Evolutionary conservation across 2,797 vertebrate species (phyloP).

Genomic region (Gorsachius magnificus): DNA sequence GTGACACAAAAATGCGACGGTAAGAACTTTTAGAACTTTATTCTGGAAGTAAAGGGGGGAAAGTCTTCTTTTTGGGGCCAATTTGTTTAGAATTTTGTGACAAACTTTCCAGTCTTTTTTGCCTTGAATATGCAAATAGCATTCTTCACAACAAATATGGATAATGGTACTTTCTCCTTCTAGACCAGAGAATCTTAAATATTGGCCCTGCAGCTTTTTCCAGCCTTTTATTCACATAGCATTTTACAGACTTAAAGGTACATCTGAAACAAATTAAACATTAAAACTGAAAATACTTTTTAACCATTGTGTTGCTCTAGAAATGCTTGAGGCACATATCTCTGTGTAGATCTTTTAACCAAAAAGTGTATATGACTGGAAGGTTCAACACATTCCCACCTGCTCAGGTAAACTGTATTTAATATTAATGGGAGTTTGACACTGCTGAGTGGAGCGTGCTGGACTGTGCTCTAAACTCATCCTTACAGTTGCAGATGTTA

Average conservation of each 20-base stretch:
- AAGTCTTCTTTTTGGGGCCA: not conserved
- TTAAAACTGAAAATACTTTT: slow-evolving; percentile 56
- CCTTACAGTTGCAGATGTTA: not conserved
- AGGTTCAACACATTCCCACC: not conserved
- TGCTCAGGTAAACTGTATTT: not conserved
- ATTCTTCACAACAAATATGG: not conserved
- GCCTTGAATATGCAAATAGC: not conserved
- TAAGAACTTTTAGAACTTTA: slow-evolving; percentile 75
- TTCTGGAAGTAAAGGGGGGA: not conserved
- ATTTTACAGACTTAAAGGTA: slow-evolving; percentile 22
- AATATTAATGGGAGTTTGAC: not conserved
- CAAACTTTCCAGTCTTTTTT: slow-evolving; percentile 4
- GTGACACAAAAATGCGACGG: slow-evolving; percentile 97
- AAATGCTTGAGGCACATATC: slow-evolving; percentile 43
- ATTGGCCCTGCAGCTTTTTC: slow-evolving; percentile 31
- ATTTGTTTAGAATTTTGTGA: slow-evolving; percentile 17
- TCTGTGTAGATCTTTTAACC: slow-evolving; percentile 16
- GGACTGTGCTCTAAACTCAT: not conserved
- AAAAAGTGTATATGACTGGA: not conserved
- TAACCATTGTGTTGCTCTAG: slow-evolving; percentile 33
- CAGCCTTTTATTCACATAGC: not conserved
- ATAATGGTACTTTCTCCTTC: not conserved
- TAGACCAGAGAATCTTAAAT: slow-evolving; percentile 29
- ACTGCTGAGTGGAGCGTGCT: not conserved
- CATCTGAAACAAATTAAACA: slow-evolving; percentile 61